Base-by-base conservation (phyloP, 1,140 invertebrate genomes). In the Acyrthosiphon pisum region DNA sequence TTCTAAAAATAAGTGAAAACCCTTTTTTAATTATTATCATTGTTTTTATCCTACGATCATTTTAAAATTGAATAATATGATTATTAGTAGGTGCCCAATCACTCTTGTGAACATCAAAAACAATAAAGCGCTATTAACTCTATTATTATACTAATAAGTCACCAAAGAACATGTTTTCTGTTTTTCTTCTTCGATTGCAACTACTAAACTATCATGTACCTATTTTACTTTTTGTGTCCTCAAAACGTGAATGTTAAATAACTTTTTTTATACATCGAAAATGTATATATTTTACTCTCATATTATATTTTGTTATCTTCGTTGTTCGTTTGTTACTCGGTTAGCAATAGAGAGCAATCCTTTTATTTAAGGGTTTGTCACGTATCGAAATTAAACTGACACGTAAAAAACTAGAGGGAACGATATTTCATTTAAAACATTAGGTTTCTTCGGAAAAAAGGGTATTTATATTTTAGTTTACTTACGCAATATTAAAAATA, bases 331-430 rank as follows among this genome's bases (percentile, higher is more conserved):
- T 41, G 26, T 46, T 91, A 91, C 7, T 53, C 8, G 9, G 20
- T 44, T 35, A 91, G 56, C 6, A 22, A 76, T 30, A 26, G 37
- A 35, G 56, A 90, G 30, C 35, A 91, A 91, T 91, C 60, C 26
- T 44, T 91, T 91, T 60, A 46, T 44, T 76, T 44, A n/a, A 91
- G 22, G 41, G 41, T 81, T 81, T 81, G 90, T 91, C 60, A 76
- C 60, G 90, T 68, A 48, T 91, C 14, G 30, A 46, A 91, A 91
- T 68, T 91, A 91, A 91, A 76, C 26, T 20, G 22, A 48, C 7
- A n/a, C 30, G 44, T 88, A 88, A 50, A 88, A 50, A 88, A 86
- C 14, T 7, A 35, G n/a, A 48, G 30, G 30, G 30, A 35, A 6
- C 14, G 30, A 88, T n/a, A 22, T 48, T 88, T 48, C 6, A n/a